Percentiles rank a stretch among this genome's conserved stretches.
Evolutionary conservation across 2,113 vertebrate species (phyloP).

Genomic region (Alaudala cheleensis): DNA sequence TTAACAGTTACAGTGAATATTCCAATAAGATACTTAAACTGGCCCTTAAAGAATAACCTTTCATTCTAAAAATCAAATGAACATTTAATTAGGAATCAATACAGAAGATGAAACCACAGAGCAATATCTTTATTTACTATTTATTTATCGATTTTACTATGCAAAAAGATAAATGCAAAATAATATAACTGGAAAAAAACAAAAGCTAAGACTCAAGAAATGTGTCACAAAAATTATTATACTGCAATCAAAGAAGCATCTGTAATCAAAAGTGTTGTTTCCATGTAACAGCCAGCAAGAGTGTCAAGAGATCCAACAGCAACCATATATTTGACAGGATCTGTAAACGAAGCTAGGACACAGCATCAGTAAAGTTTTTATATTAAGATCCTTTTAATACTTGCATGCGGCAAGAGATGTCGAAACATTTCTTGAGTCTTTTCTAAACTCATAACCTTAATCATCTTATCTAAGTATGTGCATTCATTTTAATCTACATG

Average conservation of each 20-base stretch:
- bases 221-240: not conserved
- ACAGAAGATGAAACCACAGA: not conserved
- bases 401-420: not conserved
- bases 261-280: not conserved
- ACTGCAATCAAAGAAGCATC: not conserved
- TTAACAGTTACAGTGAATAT: not conserved
- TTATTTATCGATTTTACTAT: not conserved
- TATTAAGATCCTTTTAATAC: not conserved
- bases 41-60: not conserved
- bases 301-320: not conserved
- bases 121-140: not conserved
- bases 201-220: constrained; percentile 18
- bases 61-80: not conserved
- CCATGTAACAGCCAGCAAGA: not conserved
- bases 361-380: not conserved
- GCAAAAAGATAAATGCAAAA: not conserved
- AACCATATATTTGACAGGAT: not conserved
- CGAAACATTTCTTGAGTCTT: constrained; percentile 24
- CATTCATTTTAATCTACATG: not conserved
- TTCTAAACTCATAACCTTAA: not conserved
- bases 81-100: not conserved
- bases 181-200: not conserved
- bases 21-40: not conserved
- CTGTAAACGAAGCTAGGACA: not conserved
- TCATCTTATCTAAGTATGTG: not conserved